Percentiles rank a stretch among this genome's conserved stretches.
Conservation (phyloP, 1,140 invertebrate genomes). For the Philopotamus ludificatus region DNA sequence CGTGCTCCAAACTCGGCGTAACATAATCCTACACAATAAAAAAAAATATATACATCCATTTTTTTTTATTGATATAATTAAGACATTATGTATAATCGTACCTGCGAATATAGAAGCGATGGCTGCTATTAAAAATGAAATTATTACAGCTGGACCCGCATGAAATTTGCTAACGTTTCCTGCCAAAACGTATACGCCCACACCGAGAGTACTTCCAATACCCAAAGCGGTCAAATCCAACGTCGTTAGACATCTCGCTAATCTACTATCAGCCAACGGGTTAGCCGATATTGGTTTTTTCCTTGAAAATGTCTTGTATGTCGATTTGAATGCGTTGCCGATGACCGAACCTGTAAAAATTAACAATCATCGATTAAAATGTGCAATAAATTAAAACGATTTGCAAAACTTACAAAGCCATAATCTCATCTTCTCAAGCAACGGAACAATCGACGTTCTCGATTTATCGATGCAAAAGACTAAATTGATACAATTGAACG, state of each 20-base stretch:
- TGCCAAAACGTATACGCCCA: conserved; percentile 85
- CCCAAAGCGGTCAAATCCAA: conserved; percentile 77
- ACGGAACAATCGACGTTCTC: too few species aligned
- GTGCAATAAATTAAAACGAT: too few species aligned
- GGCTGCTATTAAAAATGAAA: conserved; percentile 83
- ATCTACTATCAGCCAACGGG: conserved; percentile 54
- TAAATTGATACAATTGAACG: too few species aligned
- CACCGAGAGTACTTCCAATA: conserved; percentile 82
- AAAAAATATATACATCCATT: not conserved
- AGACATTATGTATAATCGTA: conserved; percentile 44
- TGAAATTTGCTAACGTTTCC: conserved; percentile 78
- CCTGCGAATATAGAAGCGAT: conserved; percentile 83
- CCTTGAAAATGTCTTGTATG: conserved; percentile 54
- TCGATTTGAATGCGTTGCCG: conserved; percentile 23
- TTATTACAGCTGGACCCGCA: conserved; percentile 78
- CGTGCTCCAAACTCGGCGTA: conserved; percentile 89
- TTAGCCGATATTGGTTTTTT: conserved; percentile 51
- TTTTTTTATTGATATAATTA: not conserved
- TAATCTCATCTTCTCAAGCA: too few species aligned
- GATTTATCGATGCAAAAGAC: too few species aligned
- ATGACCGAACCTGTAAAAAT: conserved; percentile 30
- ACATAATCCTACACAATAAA: conserved; percentile 65
- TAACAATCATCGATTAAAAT: not conserved
- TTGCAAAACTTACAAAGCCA: too few species aligned
- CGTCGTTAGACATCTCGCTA: conserved; percentile 69